These are phyloP conservation scores for Globodera rostochiensis DNA, from an alignment of 1,140 invertebrate species.

Conservation along the genomic window DNA sequence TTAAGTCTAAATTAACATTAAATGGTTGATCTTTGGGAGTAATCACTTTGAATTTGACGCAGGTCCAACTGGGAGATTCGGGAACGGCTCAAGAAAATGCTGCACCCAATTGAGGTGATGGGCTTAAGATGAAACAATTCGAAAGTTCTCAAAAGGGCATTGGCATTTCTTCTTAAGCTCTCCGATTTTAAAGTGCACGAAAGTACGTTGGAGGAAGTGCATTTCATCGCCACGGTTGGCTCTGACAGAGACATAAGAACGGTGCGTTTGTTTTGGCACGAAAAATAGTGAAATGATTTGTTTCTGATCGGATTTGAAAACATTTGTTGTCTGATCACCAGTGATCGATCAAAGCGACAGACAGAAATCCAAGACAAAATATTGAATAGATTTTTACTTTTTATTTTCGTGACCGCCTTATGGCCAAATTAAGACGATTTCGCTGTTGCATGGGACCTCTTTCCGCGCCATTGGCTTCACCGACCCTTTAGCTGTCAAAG, in stretches of 20 bases:
- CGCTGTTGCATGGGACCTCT: constrained; percentile 31
- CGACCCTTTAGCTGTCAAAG: constrained; percentile 33
- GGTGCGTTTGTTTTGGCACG: background rate
- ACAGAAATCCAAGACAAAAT: background rate
- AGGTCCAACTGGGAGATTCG: constrained; percentile 43
- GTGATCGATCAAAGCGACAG: background rate
- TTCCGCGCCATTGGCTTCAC: constrained; percentile 45
- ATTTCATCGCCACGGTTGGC: constrained; percentile 35
- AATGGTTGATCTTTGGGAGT: no score
- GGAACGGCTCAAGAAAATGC: constrained; percentile 40
- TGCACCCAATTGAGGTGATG: constrained; percentile 28
- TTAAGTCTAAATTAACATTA: no score
- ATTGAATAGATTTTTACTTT: background rate
- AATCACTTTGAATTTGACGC: no score
- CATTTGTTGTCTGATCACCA: background rate
- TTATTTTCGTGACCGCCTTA: background rate
- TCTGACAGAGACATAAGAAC: background rate
- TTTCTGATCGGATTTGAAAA: background rate
- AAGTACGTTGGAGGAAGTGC: constrained; percentile 41
- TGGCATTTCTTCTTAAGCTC: background rate
- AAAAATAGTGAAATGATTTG: background rate
- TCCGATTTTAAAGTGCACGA: constrained; percentile 45
- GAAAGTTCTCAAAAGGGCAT: background rate
- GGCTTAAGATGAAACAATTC: background rate
- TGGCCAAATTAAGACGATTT: constrained; percentile 25